phyloP scores from a whole-genome alignment of 2,797 vertebrate species.

The Parauchenoglanis ngamensis region DNA sequence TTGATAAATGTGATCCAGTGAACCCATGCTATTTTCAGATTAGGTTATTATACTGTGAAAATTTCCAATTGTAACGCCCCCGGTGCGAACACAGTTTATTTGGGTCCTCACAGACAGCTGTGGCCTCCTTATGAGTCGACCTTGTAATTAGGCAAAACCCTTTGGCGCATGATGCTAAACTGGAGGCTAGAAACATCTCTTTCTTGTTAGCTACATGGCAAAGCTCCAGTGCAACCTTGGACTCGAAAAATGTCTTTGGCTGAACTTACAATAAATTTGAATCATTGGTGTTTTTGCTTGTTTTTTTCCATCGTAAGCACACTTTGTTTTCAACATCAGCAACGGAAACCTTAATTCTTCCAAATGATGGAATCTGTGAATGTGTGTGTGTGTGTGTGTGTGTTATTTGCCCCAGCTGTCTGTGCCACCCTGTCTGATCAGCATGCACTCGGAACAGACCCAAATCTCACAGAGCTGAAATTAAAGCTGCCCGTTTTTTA shows the following conservation, averaged over 20 bases:
- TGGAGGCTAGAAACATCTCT: not conserved
- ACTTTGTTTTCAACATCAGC: not conserved
- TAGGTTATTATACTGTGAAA: not conserved
- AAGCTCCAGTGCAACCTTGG: not conserved
- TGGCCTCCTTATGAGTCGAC: not conserved
- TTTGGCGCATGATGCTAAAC: not conserved
- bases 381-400: not conserved
- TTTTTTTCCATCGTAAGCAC: not conserved
- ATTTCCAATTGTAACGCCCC: not conserved
- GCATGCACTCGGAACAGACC: not conserved
- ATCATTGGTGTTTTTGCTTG: too few species aligned
- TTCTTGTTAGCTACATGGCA: not conserved
- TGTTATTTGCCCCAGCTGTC: not conserved
- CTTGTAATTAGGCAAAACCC: not conserved
- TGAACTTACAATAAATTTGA: not conserved
- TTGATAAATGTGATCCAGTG: not conserved
- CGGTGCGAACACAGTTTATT: not conserved
- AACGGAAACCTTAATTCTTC: not conserved
- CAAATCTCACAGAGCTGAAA: slow-evolving; percentile 4
- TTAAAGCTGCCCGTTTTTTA: not conserved
- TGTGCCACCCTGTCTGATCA: not conserved
- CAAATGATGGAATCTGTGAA: not conserved
- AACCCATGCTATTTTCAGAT: not conserved
- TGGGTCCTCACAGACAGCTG: not conserved
- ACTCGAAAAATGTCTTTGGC: not conserved